Conservation (phyloP, 2,113 vertebrate species). For the Sinocyclocheilus anshuiensis region DNA sequence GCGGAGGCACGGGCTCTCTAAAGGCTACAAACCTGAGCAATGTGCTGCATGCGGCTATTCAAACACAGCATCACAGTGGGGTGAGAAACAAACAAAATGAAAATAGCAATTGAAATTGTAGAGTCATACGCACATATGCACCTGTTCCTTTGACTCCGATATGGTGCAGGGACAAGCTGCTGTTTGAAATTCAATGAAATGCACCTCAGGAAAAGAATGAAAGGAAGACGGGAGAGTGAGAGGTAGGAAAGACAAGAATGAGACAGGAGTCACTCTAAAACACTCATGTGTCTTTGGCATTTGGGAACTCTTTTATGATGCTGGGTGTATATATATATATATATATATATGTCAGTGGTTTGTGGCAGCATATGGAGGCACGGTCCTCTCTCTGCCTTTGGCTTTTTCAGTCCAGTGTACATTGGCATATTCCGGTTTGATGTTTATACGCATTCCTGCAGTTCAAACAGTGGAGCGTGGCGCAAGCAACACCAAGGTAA, state of each 20-base stretch:
- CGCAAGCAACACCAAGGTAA: not conserved
- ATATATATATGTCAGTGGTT: not conserved
- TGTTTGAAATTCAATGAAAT: conserved; percentile 45
- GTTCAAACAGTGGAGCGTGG: not conserved
- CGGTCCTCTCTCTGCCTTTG: not conserved
- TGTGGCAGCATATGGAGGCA: not conserved
- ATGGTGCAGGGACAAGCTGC: conserved; percentile 37
- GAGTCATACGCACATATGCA: conserved; percentile 25
- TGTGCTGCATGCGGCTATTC: conserved; percentile 42
- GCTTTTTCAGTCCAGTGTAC: not conserved
- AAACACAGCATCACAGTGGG: conserved; percentile 38
- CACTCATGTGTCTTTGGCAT: conserved; percentile 12
- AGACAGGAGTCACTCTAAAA: conserved; percentile 6
- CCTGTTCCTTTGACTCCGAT: conserved; percentile 42
- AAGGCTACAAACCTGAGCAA: conserved; percentile 31
- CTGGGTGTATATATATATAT: not conserved
- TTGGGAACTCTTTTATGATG: conserved; percentile 18
- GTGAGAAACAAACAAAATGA: conserved; percentile 41
- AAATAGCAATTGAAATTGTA: conserved; percentile 30
- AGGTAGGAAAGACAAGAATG: not conserved
- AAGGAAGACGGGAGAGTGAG: not conserved
- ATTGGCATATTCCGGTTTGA: not conserved
- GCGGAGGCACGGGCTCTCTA: not conserved
- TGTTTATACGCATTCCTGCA: not conserved
- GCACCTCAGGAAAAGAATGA: conserved; percentile 36